A percentile compares a stretch with the other conserved stretches of the same genome.
Evolutionary conservation across 2,797 vertebrate species (phyloP).

Genomic region (Cryptoblepharus egeriae): DNA sequence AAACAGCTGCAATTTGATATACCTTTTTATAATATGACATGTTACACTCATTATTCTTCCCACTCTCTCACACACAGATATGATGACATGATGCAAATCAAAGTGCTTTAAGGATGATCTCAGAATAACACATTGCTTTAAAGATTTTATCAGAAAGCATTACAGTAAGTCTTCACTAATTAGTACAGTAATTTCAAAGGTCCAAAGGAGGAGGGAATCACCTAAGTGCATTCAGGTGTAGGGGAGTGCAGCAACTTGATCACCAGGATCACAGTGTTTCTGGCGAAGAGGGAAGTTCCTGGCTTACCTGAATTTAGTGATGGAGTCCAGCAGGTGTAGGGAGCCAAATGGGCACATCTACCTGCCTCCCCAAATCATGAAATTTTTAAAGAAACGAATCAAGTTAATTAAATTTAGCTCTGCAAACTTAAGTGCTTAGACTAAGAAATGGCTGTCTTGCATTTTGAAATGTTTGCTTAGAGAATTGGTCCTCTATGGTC

Average conservation of each 20-base stretch:
- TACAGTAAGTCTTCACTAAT: slow-evolving; percentile 7
- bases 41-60: not conserved
- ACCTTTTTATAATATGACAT: not conserved
- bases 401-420: slow-evolving; percentile 3
- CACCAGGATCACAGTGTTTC: no score
- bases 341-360: no score
- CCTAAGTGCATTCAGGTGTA: no score
- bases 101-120: slow-evolving; percentile 18
- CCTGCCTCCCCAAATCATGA: no score
- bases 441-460: not conserved
- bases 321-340: no score
- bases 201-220: no score
- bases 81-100: slow-evolving; percentile 1
- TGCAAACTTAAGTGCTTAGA: not conserved
- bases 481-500: no score
- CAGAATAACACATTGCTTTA: slow-evolving; percentile 17
- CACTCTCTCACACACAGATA: no score
- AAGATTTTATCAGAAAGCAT: slow-evolving; percentile 22
- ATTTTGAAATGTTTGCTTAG: not conserved
- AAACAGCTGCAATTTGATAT: not conserved
- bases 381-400: no score
- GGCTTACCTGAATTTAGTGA: no score
- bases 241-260: no score
- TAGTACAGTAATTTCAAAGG: slow-evolving; percentile 1
- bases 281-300: no score